Evolutionary conservation across 2,888 invertebrate species (phyloP).

Genomic region (Taenaris catops): DNA sequence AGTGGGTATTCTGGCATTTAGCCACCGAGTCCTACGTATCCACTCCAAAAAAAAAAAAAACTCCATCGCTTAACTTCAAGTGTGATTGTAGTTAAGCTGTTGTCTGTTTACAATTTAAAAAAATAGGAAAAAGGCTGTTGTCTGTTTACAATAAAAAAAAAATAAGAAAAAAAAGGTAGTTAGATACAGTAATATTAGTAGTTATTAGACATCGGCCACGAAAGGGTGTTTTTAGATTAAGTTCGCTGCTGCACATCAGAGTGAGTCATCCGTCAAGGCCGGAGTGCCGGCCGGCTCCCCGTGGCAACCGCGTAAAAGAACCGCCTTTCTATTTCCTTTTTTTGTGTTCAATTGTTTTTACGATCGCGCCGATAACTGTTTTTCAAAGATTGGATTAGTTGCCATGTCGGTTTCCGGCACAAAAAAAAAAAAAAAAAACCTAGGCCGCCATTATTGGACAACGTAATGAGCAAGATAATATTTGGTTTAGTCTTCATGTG

Average conservation of each 20-base stretch:
- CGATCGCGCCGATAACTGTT: constrained; percentile 38
- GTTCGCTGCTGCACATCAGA: constrained; percentile 26
- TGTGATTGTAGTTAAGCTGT: too few species aligned
- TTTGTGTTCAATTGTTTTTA: constrained; percentile 48
- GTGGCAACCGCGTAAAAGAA: constrained; percentile 48
- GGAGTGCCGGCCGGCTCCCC: constrained; percentile 61
- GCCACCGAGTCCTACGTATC: too few species aligned
- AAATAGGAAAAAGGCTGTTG: too few species aligned
- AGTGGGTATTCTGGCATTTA: too few species aligned
- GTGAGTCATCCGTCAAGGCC: constrained; percentile 65
- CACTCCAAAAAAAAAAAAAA: too few species aligned
- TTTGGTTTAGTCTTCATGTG: neutral
- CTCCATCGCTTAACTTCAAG: too few species aligned
- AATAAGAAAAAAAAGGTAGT: neutral
- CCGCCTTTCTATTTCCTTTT: constrained; percentile 41
- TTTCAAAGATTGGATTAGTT: constrained; percentile 31
- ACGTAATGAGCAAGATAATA: constrained; percentile 7
- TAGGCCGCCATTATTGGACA: constrained; percentile 1
- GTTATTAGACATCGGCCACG: constrained; percentile 1
- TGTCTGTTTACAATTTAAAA: too few species aligned
- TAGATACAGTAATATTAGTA: too few species aligned
- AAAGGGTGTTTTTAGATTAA: constrained; percentile 40
- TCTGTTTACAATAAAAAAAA: too few species aligned
- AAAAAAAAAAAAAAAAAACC: constrained; percentile 1
- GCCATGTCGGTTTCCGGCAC: constrained; percentile 1